A percentile compares a stretch with the other conserved stretches of the same genome.
phyloP scores from a whole-genome alignment of 2,888 invertebrate species.

The Lepidocyrtoides sp. region DNA sequence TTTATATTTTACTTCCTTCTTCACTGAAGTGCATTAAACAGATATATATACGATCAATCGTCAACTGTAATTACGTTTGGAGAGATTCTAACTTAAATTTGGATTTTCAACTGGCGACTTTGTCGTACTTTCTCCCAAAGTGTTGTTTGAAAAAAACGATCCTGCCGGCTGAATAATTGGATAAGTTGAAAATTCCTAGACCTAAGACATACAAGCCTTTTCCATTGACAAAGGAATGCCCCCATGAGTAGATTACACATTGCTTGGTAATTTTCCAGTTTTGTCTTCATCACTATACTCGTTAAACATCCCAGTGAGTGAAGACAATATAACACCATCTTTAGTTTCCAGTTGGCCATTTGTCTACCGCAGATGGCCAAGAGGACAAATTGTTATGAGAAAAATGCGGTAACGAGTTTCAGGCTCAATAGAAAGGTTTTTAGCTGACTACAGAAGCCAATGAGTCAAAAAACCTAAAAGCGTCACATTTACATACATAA shows the following conservation, averaged over 20 bases:
- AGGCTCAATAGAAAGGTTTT: slow-evolving; percentile 43
- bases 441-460: not conserved
- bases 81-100: not conserved
- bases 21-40: too few relatives aligned
- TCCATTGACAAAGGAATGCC: slow-evolving; percentile 75
- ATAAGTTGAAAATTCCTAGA: slow-evolving; percentile 40
- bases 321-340: slow-evolving; percentile 52
- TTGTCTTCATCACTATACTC: slow-evolving; percentile 39
- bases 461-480: not conserved
- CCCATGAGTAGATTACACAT: not conserved
- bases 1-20: too few relatives aligned
- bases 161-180: not conserved
- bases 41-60: slow-evolving; percentile 74
- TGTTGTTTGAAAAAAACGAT: not conserved
- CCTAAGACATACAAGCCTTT: slow-evolving; percentile 59
- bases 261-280: slow-evolving; percentile 31
- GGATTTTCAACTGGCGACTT: not conserved
- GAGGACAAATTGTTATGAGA: slow-evolving; percentile 75
- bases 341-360: slow-evolving; percentile 19
- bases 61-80: not conserved
- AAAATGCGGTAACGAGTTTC: slow-evolving; percentile 67
- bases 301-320: slow-evolving; percentile 48
- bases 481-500: not conserved
- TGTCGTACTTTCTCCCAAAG: not conserved
- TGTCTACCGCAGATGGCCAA: slow-evolving; percentile 66